Base-by-base conservation (phyloP, 2,888 invertebrate genomes). In the Thymelicus sylvestris region DNA sequence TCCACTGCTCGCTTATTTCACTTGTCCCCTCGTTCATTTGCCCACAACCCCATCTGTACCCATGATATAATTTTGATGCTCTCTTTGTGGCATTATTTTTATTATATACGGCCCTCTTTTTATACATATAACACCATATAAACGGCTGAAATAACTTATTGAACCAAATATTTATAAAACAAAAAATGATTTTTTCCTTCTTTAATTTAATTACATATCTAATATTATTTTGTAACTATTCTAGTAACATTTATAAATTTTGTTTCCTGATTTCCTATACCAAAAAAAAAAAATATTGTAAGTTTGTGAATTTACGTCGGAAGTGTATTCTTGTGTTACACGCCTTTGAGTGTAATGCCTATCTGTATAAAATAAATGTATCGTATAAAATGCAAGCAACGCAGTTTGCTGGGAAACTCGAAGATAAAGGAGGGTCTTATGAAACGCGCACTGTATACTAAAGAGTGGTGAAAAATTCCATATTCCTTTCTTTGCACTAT, bases 1-100 rank as follows among this genome's bases (percentile, higher is more conserved):
- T 91, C 91, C 87, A 76, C 82, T 82, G 88, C 88, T 86, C 87
- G 87, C 87, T 92, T 92, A 91, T 92, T 92, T 93, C 93, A 92
- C 92, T 92, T 91, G 91, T 77, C 88, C 93, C 93, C 92, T 90
- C 88, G 85, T 88, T 86, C 83, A 88, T 86, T 84, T 82, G 82
- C 86, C 85, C 83, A 74, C 74, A 73, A 74, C 77, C 82, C 81
- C 80, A 79, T 76, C 79, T 80, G 81, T 80, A 78, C 83, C 80
- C 84, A 85, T 90, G 88, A 91, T 91, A 88, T 91, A 91, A 92
- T 92, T 91, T 90, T 74, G 84, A 81, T 61, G 64, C 38, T 52
- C 47, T 71, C 66, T 71, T 66, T 71, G 48, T n/a, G 24, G 47
- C 19, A 57, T 57, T 12, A 55, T 55, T 55, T 44, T 55, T 24